phyloP scores from a whole-genome alignment of 2,797 vertebrate species.

The Siniperca undulata region DNA sequence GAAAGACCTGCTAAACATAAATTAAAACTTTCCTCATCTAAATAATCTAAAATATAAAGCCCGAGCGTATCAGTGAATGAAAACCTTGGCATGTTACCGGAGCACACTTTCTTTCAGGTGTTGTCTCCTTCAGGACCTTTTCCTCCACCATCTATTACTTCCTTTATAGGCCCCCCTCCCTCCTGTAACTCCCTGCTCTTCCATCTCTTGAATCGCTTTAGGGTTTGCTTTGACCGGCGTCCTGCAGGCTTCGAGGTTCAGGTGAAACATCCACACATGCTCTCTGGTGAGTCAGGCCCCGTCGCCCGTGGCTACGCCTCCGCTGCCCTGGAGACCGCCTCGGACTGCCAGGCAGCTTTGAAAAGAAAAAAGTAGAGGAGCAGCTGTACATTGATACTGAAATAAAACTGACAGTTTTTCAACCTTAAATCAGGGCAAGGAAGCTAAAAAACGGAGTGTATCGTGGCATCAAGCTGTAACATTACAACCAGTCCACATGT shows the following conservation, averaged over 20 bases:
- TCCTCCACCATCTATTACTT: neutral
- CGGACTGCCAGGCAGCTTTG: slow-evolving; percentile 75
- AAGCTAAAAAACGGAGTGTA: neutral
- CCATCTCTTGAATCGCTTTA: slow-evolving; percentile 30
- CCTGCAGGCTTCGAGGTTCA: slow-evolving; percentile 75
- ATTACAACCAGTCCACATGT: neutral
- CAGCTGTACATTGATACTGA: no score
- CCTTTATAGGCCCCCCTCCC: slow-evolving; percentile 1
- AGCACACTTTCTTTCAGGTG: slow-evolving; percentile 27
- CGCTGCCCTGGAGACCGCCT: slow-evolving; percentile 79
- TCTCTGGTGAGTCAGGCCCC: slow-evolving; percentile 79
- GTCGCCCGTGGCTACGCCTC: slow-evolving; percentile 73
- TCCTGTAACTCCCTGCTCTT: slow-evolving; percentile 7
- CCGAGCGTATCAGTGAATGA: slow-evolving; percentile 48
- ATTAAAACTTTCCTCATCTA: slow-evolving; percentile 30
- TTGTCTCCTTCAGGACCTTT: slow-evolving; percentile 3
- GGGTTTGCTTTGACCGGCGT: slow-evolving; percentile 22
- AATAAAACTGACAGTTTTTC: neutral
- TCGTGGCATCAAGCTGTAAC: neutral
- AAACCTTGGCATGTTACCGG: slow-evolving; percentile 59
- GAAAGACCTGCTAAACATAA: slow-evolving; percentile 37
- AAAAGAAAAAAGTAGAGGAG: slow-evolving; percentile 6
- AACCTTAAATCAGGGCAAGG: neutral
- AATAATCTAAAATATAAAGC: slow-evolving; percentile 30
- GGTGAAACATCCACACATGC: slow-evolving; percentile 84